These are phyloP conservation scores for Oreochromis niloticus DNA, from an alignment of 2,113 vertebrate species.

Conservation along the genomic window DNA sequence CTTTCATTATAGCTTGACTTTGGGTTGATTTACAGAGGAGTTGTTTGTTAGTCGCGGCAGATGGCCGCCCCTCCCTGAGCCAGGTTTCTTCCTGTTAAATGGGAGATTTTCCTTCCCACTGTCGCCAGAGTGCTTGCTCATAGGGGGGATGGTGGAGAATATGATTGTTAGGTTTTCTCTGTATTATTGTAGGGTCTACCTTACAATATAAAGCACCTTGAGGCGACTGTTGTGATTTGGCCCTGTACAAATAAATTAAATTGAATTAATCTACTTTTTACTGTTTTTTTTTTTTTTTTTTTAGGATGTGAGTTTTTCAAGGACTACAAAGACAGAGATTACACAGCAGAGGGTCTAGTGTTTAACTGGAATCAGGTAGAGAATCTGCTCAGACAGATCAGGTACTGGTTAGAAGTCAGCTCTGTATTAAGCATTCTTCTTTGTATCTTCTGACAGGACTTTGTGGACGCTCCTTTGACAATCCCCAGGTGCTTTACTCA, in stretches of 20 bases:
- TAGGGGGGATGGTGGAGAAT: accelerated
- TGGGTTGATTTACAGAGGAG: not conserved
- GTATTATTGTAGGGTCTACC: not conserved
- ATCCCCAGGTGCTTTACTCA: constrained; percentile 86
- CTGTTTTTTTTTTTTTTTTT: accelerated
- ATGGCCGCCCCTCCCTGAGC: too few relatives aligned
- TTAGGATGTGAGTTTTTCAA: constrained; percentile 99
- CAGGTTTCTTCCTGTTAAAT: too few relatives aligned
- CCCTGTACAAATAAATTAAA: accelerated
- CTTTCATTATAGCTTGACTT: not conserved
- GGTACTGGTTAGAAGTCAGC: accelerated
- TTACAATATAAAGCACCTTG: not conserved
- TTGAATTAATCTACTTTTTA: not conserved
- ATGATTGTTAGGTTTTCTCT: not conserved
- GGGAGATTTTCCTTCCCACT: too few relatives aligned
- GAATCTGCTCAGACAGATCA: not conserved
- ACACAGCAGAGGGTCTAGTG: constrained; percentile 92
- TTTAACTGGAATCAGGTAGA: constrained; percentile 99
- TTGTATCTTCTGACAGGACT: constrained; percentile 78
- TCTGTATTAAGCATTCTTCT: not conserved
- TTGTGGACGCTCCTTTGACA: constrained; percentile 92
- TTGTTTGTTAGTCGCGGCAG: not conserved
- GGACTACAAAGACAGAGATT: constrained; percentile 96
- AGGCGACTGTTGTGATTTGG: not conserved
- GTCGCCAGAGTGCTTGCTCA: too few relatives aligned